Evolutionary conservation across 2,113 vertebrate species (phyloP), one percentile per base, ranked within the genome.

Genomic region (Psittacula cyanocephala): DNA sequence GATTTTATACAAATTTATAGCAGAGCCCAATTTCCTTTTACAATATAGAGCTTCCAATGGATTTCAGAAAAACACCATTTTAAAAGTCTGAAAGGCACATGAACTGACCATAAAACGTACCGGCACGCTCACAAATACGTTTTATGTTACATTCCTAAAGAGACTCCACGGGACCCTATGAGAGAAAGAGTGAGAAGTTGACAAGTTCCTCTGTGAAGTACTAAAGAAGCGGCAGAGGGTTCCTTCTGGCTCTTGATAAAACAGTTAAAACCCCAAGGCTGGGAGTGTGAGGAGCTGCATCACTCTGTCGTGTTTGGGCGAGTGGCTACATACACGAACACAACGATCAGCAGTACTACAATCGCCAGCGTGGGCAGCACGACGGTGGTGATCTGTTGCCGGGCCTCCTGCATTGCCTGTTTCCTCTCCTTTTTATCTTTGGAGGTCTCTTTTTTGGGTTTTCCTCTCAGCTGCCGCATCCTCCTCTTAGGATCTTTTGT

Each of bases 381-480:
- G 1, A 99, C 97, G 0, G 99, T 99, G 91, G 98, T 97, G 92
- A 99, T 98, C 95, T 99, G 99, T 95, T 99, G 98, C 12, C 99
- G 98, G 4, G 99, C 99, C 85, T 99, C 99, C 94, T 99, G 99
- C 99, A 99, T 99, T 35, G 99, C 99, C 97, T 99, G 98, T 91
- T 99, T 99, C 22, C 99, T 97, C 96, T 99, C 99, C 97, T 99
- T 99, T 98, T 99, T 99, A 94, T 99, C 99, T 96, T 97, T 99
- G 57, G 99, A 99, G 1, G 99, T 99, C 97, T 99, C 99, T 92
- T 99, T 99, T 97, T 99, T 99, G 71, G 99, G 98, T 96, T 99
- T 99, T 74, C 99, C 99, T 97, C 99, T 99, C 76, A 99, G 98
- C 97, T 99, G 99, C 97, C 99, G 98, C 99, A 99, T 99, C 96